phyloP scores from a whole-genome alignment of 2,797 vertebrate species.

The Amblyopsis hoosieri region DNA sequence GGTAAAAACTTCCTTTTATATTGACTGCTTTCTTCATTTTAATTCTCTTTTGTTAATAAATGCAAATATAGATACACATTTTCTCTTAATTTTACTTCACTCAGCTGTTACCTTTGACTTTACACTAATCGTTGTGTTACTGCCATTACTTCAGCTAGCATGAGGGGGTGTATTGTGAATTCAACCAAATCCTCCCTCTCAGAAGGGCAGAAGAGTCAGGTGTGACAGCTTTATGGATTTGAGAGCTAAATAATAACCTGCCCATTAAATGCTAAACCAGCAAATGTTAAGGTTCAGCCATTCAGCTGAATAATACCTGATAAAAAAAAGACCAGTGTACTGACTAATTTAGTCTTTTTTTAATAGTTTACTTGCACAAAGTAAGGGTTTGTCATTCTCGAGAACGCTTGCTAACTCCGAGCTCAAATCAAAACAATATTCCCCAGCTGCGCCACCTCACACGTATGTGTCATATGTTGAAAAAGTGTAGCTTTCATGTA shows the following conservation, averaged over 20 bases:
- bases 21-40: not conserved
- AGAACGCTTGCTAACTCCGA: too few relatives aligned
- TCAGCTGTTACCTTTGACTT: slow-evolving; percentile 27
- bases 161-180: slow-evolving; percentile 13
- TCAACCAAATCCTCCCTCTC: not conserved
- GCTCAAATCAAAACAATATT: too few relatives aligned
- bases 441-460: too few relatives aligned
- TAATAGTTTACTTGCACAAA: too few relatives aligned
- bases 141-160: slow-evolving; percentile 21
- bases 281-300: slow-evolving; percentile 34
- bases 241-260: slow-evolving; percentile 49
- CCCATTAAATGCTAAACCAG: slow-evolving; percentile 34
- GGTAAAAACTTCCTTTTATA: not conserved
- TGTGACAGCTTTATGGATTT: slow-evolving; percentile 41
- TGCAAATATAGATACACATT: slow-evolving; percentile 23
- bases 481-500: too few relatives aligned
- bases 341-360: slow-evolving; percentile 13
- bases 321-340: not conserved
- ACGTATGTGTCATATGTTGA: too few relatives aligned
- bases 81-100: slow-evolving; percentile 23
- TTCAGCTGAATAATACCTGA: slow-evolving; percentile 49
- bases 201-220: slow-evolving; percentile 13
- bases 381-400: too few relatives aligned
- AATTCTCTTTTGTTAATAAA: slow-evolving; percentile 14
- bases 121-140: slow-evolving; percentile 32